Percentiles rank a stretch among this genome's conserved stretches.
phyloP scores from a whole-genome alignment of 92 coral and sea anemone genomes.

The Porites lobata region DNA sequence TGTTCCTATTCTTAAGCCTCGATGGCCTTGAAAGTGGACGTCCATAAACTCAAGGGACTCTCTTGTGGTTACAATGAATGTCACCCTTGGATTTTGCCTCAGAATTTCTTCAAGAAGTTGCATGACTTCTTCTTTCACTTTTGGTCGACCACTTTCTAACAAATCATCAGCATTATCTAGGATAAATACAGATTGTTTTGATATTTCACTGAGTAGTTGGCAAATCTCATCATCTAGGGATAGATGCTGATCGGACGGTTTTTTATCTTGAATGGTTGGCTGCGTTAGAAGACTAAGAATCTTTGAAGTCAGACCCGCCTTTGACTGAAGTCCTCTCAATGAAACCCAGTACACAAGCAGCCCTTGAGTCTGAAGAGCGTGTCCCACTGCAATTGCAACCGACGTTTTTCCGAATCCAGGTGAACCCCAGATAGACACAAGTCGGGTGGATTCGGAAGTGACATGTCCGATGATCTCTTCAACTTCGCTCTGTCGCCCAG shows the following conservation, averaged over 20 bases:
- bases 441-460: too few species aligned
- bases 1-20: constrained; percentile 2
- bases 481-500: too few species aligned
- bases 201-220: neutral
- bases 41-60: neutral
- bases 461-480: too few species aligned
- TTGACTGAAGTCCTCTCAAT: neutral
- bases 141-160: neutral
- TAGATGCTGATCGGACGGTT: neutral
- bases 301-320: neutral
- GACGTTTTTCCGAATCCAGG: neutral
- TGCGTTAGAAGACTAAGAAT: neutral
- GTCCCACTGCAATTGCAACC: neutral
- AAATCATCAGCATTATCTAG: neutral
- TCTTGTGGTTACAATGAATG: constrained; percentile 8
- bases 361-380: neutral
- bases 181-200: neutral
- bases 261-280: neutral
- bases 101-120: constrained; percentile 20
- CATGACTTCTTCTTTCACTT: constrained; percentile 15
- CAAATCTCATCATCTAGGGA: neutral
- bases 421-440: too few species aligned
- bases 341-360: neutral
- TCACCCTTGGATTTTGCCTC: neutral
- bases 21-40: neutral